Conservation (phyloP, 2,797 vertebrate genomes). For the Eospalax fontanierii region DNA sequence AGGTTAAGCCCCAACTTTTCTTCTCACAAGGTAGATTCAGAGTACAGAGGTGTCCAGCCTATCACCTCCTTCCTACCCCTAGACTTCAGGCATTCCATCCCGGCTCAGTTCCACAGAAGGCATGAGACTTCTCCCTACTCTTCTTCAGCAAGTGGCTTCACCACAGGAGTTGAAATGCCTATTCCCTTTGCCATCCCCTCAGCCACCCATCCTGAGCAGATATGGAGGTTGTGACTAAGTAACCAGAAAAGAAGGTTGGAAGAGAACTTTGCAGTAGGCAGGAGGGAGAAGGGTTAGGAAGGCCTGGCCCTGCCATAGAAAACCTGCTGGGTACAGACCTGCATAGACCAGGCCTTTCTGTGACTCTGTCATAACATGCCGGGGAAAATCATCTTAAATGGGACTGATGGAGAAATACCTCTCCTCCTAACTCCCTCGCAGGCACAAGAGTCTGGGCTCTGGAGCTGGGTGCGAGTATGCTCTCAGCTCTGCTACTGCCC, state of each 20-base stretch:
- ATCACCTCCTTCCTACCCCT: not conserved
- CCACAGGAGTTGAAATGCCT: not conserved
- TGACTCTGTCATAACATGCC: rapidly evolving
- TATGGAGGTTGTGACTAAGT: not conserved
- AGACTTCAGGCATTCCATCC: not conserved
- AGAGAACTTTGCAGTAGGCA: not conserved
- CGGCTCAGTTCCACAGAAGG: not conserved
- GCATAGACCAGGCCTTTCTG: not conserved
- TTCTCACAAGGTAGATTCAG: not conserved
- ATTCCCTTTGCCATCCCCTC: not conserved
- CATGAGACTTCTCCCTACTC: not conserved
- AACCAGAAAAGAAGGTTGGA: not conserved
- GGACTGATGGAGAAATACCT: not conserved
- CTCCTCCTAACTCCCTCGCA: not conserved
- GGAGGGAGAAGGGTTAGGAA: no score
- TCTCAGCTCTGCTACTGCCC: not conserved
- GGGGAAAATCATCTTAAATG: not conserved
- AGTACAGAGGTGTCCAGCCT: not conserved
- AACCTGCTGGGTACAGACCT: not conserved
- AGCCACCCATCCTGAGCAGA: not conserved
- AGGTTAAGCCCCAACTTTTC: not conserved
- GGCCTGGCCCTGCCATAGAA: not conserved
- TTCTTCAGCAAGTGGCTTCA: not conserved
- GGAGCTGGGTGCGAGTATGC: not conserved
- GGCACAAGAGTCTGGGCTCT: not conserved